Evolutionary conservation across 2,797 vertebrate species (phyloP), one percentile per base, ranked within the genome.

Genomic region (Ciconia nigra): DNA sequence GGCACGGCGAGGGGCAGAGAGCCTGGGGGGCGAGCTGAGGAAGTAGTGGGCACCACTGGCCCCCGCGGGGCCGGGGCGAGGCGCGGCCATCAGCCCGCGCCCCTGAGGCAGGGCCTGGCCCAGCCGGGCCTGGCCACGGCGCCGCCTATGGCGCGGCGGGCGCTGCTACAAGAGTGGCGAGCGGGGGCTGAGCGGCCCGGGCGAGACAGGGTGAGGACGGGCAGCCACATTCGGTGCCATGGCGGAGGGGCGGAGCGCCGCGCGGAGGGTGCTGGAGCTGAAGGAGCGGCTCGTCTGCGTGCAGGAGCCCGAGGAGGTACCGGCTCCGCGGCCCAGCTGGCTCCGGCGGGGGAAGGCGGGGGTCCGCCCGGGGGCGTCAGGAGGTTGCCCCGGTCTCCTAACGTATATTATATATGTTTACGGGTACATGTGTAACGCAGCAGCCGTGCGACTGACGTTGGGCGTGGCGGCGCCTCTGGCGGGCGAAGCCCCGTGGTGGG

Each of bases 271-370:
- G 54, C 67, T 95, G 93, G 95, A 95, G 47, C 95, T 98, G 93
- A 98, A 98, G 97, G 95, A 97, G 92, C 97, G 98, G 65, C 96
- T 99, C 55, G 78, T 93, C 70, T 67, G 95, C 79, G 85, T 93
- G 17, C 86, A 88, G 61, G 96, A 98, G 61, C 54, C 98, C 16
- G 95, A 92, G 1, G 98, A 98, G 98, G 98, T 99, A 98, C 4
- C 13, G 14, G 39, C 15, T 14, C 11, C 11, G 25, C 5, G 31
- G 35, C 39, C 9, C 29, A 11, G 14, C 13, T 10, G 31, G 7
- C 10, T 44, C 6, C 13, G 54, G 19, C 15, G 5, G 22, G 8
- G 25, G 10, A 8, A 4, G 17, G 44, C 15, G 19, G 9, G 9
- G 11, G 12, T 9, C 11, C 9, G 2, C 6, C 15, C 5, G 7